A percentile compares a stretch with the other conserved stretches of the same genome.
Evolutionary conservation across 2,888 invertebrate genomes (phyloP).

Genomic region (Nyleta sp.): DNA sequence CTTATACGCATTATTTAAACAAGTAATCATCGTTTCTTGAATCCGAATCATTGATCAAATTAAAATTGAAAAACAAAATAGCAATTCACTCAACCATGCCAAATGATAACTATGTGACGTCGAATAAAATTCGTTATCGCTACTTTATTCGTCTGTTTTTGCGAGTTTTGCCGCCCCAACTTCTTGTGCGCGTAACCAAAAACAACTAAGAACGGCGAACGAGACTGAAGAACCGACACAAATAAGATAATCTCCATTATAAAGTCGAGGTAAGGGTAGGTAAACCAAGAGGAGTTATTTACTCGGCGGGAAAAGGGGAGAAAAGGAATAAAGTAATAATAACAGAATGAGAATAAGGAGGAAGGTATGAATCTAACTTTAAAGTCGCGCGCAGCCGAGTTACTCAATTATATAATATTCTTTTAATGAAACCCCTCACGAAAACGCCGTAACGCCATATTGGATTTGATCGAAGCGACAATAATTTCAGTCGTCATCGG

Average conservation of each 20-base stretch:
- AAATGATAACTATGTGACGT: background rate
- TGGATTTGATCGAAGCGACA: background rate
- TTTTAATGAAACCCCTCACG: slow-evolving; percentile 48
- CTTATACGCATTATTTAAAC: no score
- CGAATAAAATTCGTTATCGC: slow-evolving; percentile 21
- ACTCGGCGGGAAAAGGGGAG: slow-evolving; percentile 71
- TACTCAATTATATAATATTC: slow-evolving; percentile 68
- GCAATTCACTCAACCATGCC: no score
- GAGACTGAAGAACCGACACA: slow-evolving; percentile 74
- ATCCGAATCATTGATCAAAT: no score
- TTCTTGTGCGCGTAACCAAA: background rate
- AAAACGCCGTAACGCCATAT: slow-evolving; percentile 21
- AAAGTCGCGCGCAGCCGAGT: slow-evolving; percentile 66
- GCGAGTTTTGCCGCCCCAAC: slow-evolving; percentile 19
- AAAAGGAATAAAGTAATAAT: slow-evolving; percentile 78
- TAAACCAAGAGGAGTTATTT: slow-evolving; percentile 80
- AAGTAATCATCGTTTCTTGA: no score
- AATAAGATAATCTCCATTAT: slow-evolving; percentile 82
- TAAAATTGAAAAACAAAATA: no score
- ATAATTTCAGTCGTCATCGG: background rate
- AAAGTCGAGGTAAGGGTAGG: slow-evolving; percentile 78
- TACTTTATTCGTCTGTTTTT: slow-evolving; percentile 31
- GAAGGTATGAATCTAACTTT: slow-evolving; percentile 68
- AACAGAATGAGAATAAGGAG: slow-evolving; percentile 75
- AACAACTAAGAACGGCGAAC: slow-evolving; percentile 23